Evolutionary conservation across 1,140 invertebrate genomes (phyloP), one percentile per base, ranked within the genome.

Genomic region (Delia radicum): DNA sequence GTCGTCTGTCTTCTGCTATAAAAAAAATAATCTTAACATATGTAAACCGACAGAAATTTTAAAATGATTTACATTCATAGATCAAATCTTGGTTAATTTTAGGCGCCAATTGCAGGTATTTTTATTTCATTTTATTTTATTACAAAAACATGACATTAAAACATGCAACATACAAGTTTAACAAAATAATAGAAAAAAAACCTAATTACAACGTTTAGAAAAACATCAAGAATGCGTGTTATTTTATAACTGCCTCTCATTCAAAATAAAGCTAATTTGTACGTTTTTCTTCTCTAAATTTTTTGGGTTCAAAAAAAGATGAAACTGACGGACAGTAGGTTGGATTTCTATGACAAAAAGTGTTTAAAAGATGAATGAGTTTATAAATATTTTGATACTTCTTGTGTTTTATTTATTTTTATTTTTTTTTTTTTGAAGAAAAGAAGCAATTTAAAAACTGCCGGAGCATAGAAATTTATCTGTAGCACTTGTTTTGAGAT

Each of bases 351-450:
- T 42, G 42, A 28, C 71, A 33, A 74, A 42, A 74, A 73, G 62
- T 73, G 77, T 65, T 31, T 27, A 18, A 26, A 75, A 71, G 76
- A 83, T 81, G 82, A 79, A 83, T 83, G 78, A 77, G 76, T 76
- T 83, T 83, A 82, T 83, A 83, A 83, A 83, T 83, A 83, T 83
- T 83, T 80, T 78, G 82, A 81, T 79, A 79, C 65, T 55, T 46
- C 71, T 67, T 18, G 13, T 67, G 18, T 15, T 55, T 55, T 55
- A 21, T n/a, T n/a, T n/a, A n/a, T n/a, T n/a, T n/a, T n/a, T n/a
- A n/a, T n/a, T n/a, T n/a, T n/a, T n/a, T n/a, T n/a, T n/a, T n/a
- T n/a, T n/a, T n/a, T n/a, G n/a, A n/a, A n/a, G n/a, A n/a, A n/a
- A n/a, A n/a, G n/a, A 21, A 21, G 18, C n/a, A 55, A 37, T 2